These are phyloP conservation scores for Phenacoccus solenopsis DNA, from an alignment of 1,140 invertebrate species.

Conservation along the genomic window DNA sequence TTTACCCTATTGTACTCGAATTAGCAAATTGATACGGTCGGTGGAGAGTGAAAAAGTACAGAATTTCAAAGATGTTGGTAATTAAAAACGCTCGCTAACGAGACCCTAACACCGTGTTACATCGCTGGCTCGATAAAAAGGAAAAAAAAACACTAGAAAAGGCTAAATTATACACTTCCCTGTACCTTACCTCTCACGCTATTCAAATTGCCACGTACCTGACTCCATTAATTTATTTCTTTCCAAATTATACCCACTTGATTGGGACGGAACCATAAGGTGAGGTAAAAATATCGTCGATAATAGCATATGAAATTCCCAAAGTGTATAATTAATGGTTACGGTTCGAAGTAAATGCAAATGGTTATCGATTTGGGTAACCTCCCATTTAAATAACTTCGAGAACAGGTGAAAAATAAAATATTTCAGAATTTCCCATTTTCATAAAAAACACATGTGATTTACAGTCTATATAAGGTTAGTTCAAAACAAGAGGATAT, in stretches of 20 bases:
- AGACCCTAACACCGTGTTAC: too few species aligned
- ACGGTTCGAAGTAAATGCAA: neutral
- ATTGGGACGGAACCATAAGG: neutral
- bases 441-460: too few species aligned
- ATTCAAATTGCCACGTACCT: neutral
- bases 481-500: too few species aligned
- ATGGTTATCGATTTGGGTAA: neutral
- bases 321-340: slow-evolving; percentile 3
- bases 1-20: neutral
- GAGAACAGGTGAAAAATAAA: neutral
- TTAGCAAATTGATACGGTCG: too few species aligned
- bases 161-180: neutral
- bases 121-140: too few species aligned
- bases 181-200: too few species aligned
- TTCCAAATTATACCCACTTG: neutral
- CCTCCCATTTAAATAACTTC: neutral
- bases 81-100: neutral
- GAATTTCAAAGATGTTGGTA: slow-evolving; percentile 1
- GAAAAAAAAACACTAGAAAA: neutral
- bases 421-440: neutral
- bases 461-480: too few species aligned
- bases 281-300: neutral
- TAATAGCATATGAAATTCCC: neutral
- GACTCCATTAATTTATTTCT: neutral
- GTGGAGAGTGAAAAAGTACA: too few species aligned